Evolutionary conservation across 1,140 invertebrate species (phyloP).

Genomic region (Pseudomyrmex dendroicus): DNA sequence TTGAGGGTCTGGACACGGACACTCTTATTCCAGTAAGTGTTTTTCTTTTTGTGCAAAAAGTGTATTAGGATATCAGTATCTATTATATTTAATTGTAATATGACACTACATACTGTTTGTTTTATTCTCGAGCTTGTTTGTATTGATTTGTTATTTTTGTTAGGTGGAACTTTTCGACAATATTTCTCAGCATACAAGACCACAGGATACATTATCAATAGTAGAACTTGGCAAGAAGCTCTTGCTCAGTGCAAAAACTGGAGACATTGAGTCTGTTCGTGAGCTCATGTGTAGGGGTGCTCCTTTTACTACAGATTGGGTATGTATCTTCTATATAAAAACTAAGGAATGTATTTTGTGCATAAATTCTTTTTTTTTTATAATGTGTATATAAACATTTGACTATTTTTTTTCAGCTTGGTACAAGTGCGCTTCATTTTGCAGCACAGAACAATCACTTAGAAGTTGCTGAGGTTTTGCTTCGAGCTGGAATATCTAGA

Average conservation of each 20-base stretch:
- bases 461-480: constrained; percentile 92
- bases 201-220: constrained; percentile 83
- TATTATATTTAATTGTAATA: not conserved
- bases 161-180: constrained; percentile 82
- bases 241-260: constrained; percentile 91
- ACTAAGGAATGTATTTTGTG: not conserved
- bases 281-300: constrained; percentile 94
- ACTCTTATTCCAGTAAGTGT: constrained; percentile 80
- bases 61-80: not conserved
- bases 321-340: constrained; percentile 80
- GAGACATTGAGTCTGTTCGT: constrained; percentile 91
- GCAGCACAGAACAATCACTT: constrained; percentile 93
- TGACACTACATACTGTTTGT: too few species aligned
- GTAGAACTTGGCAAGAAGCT: constrained; percentile 94
- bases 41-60: not conserved
- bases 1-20: constrained; percentile 78
- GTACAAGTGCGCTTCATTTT: constrained; percentile 95
- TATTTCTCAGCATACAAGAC: constrained; percentile 69
- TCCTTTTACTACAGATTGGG: constrained; percentile 97
- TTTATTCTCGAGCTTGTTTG: not conserved
- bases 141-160: not conserved
- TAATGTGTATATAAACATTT: not conserved
- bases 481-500: constrained; percentile 93
- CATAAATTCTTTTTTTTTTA: not conserved
- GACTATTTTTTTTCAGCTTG: constrained; percentile 87